Evolutionary conservation across 2,113 vertebrate species (phyloP).

Genomic region (Dicaeum eximium): DNA sequence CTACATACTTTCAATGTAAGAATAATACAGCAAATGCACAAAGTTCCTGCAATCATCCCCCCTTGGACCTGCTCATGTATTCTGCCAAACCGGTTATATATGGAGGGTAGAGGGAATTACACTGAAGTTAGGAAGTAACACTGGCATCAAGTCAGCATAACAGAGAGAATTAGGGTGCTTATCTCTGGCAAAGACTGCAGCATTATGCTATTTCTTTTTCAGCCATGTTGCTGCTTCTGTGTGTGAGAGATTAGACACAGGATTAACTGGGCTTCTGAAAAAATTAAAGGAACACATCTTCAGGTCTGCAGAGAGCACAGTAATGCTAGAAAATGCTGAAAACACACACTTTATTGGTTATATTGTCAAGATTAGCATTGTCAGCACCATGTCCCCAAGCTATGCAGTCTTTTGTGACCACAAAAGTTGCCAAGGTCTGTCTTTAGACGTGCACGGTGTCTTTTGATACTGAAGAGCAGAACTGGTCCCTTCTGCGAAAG

Average conservation of each 20-base stretch:
- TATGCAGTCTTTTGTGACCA: background rate
- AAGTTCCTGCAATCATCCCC: background rate
- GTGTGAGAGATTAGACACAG: background rate
- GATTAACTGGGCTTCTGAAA: background rate
- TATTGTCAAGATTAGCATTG: background rate
- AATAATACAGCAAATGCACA: background rate
- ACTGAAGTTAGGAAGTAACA: background rate
- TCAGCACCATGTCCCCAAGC: background rate
- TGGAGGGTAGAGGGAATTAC: background rate
- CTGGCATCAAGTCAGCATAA: background rate
- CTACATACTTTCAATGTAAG: background rate
- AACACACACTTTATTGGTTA: background rate
- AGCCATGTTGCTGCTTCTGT: background rate
- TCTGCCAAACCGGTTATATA: background rate
- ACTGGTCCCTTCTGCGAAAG: background rate
- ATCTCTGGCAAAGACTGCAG: background rate
- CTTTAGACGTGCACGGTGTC: background rate
- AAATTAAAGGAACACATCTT: background rate
- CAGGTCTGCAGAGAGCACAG: background rate
- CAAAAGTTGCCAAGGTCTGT: background rate
- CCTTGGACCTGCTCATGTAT: background rate
- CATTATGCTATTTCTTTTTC: background rate
- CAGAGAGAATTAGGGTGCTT: background rate
- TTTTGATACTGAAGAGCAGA: background rate
- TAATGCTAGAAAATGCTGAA: background rate